Percentiles rank a stretch among this genome's conserved stretches.
Conservation (phyloP, 2,113 vertebrate genomes). For the Thymallus thymallus region DNA sequence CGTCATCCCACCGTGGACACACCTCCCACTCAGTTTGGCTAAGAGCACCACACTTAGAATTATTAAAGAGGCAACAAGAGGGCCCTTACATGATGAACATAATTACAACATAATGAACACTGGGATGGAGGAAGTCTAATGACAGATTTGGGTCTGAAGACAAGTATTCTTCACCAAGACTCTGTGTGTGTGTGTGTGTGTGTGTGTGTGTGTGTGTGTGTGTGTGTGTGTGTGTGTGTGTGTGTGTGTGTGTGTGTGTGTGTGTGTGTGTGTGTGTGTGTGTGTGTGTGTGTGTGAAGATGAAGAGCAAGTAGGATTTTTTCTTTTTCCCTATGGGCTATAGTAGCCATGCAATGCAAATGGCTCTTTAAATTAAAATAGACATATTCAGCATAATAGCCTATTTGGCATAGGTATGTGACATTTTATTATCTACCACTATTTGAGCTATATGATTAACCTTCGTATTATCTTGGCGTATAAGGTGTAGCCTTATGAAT, state of each 20-base stretch:
- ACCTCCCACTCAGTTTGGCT: slow-evolving; percentile 26
- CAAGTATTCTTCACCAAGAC: background rate
- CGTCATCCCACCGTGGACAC: background rate
- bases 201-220: slow-evolving; percentile 36
- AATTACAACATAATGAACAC: slow-evolving; percentile 42
- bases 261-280: slow-evolving; percentile 21
- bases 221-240: slow-evolving; percentile 19
- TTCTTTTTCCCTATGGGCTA: too few species aligned
- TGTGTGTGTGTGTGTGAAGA: slow-evolving; percentile 17
- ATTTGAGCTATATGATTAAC: too few species aligned
- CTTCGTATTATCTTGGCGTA: too few species aligned
- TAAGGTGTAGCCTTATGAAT: too few species aligned
- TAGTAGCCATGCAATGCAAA: too few species aligned
- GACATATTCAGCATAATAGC: too few species aligned
- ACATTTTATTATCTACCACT: too few species aligned
- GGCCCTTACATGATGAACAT: slow-evolving; percentile 49
- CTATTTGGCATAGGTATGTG: too few species aligned
- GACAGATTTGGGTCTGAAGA: slow-evolving; percentile 1
- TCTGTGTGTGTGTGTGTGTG: background rate
- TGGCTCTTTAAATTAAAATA: too few species aligned
- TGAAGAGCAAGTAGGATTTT: too few species aligned
- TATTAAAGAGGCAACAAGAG: slow-evolving; percentile 42
- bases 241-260: slow-evolving; percentile 3
- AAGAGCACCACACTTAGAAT: slow-evolving; percentile 35
- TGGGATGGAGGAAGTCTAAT: slow-evolving; percentile 4